A percentile compares a stretch with the other conserved stretches of the same genome.
These are phyloP conservation scores for Ooceraea biroi DNA, from an alignment of 1,140 invertebrate genomes.

Conservation along the genomic window DNA sequence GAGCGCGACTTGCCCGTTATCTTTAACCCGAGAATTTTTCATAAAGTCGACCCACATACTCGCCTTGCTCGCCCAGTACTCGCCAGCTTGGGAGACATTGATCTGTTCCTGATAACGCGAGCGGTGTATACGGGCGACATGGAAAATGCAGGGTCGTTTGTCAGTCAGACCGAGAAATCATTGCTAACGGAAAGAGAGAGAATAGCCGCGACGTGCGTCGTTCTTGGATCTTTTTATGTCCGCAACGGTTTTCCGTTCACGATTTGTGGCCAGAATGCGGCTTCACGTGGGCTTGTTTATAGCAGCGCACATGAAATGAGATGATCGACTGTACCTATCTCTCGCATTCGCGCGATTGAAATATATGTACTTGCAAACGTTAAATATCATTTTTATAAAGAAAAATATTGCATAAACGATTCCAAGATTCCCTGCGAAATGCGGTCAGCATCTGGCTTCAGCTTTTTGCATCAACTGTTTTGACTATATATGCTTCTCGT, in stretches of 20 bases:
- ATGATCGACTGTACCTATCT: no score
- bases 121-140: neutral
- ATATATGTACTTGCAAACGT: no score
- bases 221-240: neutral
- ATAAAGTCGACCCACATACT: constrained; percentile 52
- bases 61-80: neutral
- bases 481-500: neutral
- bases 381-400: no score
- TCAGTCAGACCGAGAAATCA: neutral
- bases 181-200: neutral
- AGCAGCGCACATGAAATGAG: neutral
- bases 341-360: no score
- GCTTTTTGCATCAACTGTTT: neutral
- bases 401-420: neutral
- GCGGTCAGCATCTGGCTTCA: no score
- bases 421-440: neutral
- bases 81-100: constrained; percentile 15
- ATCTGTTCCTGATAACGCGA: constrained; percentile 45
- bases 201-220: neutral
- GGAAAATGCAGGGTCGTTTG: constrained; percentile 25
- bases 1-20: constrained; percentile 26
- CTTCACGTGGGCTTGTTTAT: neutral
- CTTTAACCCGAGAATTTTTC: constrained; percentile 57
- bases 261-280: neutral
- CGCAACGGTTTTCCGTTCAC: neutral